These are phyloP conservation scores for Eilema sororculum DNA, from an alignment of 2,888 invertebrate genomes.

Conservation along the genomic window DNA sequence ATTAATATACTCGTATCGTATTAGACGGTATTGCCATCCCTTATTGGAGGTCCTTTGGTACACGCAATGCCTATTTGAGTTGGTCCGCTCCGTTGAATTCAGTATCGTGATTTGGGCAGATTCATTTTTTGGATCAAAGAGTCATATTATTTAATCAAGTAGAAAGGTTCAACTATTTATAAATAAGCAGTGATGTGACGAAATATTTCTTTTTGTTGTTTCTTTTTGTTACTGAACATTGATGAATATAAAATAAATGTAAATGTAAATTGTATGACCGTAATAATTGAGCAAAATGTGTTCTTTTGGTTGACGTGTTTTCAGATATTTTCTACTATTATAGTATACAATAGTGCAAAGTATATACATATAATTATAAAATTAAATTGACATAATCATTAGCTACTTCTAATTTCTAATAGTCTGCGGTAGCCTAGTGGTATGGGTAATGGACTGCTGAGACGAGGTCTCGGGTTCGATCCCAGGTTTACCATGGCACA, in stretches of 20 bases:
- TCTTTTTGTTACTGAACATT: not conserved
- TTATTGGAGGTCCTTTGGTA: conserved; percentile 78
- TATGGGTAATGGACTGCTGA: too few species aligned
- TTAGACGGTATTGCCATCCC: conserved; percentile 58
- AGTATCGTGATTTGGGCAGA: conserved; percentile 53
- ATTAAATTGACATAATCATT: too few species aligned
- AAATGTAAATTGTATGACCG: not conserved
- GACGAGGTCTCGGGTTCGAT: too few species aligned
- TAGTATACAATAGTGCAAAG: too few species aligned
- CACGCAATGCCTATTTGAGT: conserved; percentile 76
- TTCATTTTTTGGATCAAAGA: conserved; percentile 56
- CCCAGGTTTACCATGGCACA: too few species aligned
- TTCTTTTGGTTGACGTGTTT: not conserved
- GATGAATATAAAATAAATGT: not conserved
- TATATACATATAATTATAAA: too few species aligned
- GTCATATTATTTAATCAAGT: conserved; percentile 53
- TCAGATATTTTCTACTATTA: not conserved
- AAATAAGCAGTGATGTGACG: conserved; percentile 39
- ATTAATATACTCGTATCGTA: conserved; percentile 76
- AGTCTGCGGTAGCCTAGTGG: too few species aligned
- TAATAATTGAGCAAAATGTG: not conserved
- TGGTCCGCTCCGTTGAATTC: conserved; percentile 61
- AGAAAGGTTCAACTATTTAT: conserved; percentile 50
- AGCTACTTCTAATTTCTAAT: too few species aligned
- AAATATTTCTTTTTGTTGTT: conserved; percentile 25